Evolutionary conservation across 2,888 invertebrate species (phyloP).

Genomic region (Drosophila silvestris): DNA sequence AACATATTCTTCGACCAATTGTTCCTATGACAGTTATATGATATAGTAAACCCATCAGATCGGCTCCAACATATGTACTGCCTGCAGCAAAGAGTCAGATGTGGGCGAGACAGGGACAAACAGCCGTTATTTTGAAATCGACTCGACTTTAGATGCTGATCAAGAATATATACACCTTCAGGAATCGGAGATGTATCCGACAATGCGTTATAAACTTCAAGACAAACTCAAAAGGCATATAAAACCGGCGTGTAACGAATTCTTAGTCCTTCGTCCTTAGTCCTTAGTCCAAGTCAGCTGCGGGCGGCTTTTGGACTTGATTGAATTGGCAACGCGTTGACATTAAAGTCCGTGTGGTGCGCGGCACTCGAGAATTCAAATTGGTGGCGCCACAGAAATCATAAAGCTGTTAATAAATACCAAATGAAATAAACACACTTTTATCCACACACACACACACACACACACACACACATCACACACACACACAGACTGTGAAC

Average conservation of each 20-base stretch:
- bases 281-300: not conserved
- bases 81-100: not conserved
- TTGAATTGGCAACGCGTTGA: constrained; percentile 49
- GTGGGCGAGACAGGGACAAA: not conserved
- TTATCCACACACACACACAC: constrained; percentile 8
- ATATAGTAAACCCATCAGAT: not conserved
- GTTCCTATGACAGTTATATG: not conserved
- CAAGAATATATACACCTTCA: not conserved
- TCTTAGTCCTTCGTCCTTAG: not conserved
- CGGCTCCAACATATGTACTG: not conserved
- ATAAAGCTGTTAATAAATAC: constrained; percentile 48
- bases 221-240: not conserved
- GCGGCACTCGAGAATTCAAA: constrained; percentile 24
- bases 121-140: too few relatives aligned
- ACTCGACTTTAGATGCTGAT: not conserved
- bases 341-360: constrained; percentile 30
- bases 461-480: too few relatives aligned
- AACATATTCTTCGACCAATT: rapidly evolving
- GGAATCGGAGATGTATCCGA: not conserved
- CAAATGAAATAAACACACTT: constrained; percentile 49
- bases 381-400: constrained; percentile 25
- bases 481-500: not conserved
- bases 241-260: not conserved
- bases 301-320: constrained; percentile 40
- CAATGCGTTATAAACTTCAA: not conserved